These are phyloP conservation scores for Turnix velox DNA, from an alignment of 2,113 vertebrate genomes.

Conservation along the genomic window DNA sequence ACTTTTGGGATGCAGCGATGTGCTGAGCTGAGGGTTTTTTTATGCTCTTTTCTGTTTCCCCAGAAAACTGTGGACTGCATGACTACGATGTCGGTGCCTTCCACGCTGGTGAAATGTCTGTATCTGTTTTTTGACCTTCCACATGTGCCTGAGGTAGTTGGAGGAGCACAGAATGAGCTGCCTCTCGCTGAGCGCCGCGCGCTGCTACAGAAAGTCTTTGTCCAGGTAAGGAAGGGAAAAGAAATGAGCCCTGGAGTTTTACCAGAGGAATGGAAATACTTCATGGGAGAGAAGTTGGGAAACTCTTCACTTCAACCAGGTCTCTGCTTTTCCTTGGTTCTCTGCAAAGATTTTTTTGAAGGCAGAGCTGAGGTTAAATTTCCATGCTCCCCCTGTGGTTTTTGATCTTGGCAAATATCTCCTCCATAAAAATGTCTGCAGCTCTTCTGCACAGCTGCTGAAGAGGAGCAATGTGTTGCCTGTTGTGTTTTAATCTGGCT, in stretches of 20 bases:
- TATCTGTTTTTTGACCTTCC: constrained; percentile 99
- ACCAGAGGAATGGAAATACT: not conserved
- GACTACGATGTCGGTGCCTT: constrained; percentile 99
- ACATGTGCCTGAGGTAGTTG: constrained; percentile 90
- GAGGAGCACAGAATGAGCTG: constrained; percentile 88
- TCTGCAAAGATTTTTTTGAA: not conserved
- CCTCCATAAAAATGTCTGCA: not conserved
- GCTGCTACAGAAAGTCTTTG: constrained; percentile 98
- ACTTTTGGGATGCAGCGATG: not conserved
- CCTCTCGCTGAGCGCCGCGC: constrained; percentile 89
- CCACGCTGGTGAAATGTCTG: constrained; percentile 97
- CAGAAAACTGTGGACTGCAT: constrained; percentile 99
- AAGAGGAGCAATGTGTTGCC: not conserved
- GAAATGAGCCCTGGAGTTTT: not conserved
- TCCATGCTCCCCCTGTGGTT: not conserved
- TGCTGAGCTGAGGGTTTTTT: not conserved
- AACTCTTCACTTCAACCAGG: not conserved
- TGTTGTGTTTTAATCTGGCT: not conserved
- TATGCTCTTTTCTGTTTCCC: constrained; percentile 1
- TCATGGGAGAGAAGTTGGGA: not conserved
- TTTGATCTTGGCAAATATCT: not conserved
- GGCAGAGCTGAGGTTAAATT: not conserved
- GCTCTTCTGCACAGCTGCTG: not conserved
- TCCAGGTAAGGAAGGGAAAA: constrained; percentile 80
- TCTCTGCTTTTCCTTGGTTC: not conserved